Evolutionary conservation across 1,140 invertebrate species (phyloP).

Genomic region (Drosophila insularis): DNA sequence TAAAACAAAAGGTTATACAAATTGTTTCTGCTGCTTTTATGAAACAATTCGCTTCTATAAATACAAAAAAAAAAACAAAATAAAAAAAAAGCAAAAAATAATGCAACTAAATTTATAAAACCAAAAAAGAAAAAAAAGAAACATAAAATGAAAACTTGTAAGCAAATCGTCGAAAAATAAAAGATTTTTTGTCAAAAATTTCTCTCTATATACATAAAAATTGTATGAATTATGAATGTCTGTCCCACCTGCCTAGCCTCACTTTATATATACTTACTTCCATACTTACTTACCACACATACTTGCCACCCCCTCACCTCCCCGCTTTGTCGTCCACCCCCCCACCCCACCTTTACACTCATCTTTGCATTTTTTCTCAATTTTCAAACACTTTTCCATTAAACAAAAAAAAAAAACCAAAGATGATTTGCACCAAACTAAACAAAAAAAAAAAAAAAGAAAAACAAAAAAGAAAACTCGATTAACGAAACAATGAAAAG

Average conservation of each 20-base stretch:
- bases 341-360: not conserved
- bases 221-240: conserved; percentile 75
- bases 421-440: conserved; percentile 52
- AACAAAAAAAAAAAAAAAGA: conserved; percentile 7
- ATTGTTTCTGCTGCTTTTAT: conserved; percentile 59
- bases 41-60: conserved; percentile 22
- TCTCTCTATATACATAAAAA: conserved; percentile 42
- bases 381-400: not conserved
- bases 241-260: conserved; percentile 72
- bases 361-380: not conserved
- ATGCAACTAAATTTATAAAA: conserved; percentile 35
- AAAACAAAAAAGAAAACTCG: conserved; percentile 5
- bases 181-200: conserved; percentile 9
- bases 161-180: conserved; percentile 31
- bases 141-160: conserved; percentile 2
- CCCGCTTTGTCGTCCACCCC: conserved; percentile 8
- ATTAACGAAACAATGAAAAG: conserved; percentile 11
- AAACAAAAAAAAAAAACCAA: conserved; percentile 6
- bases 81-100: conserved; percentile 13
- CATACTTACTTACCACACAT: conserved; percentile 10
- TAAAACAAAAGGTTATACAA: conserved; percentile 39
- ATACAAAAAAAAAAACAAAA: conserved; percentile 12
- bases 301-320: conserved; percentile 29
- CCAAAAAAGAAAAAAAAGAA: conserved; percentile 15
- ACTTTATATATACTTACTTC: conserved; percentile 31